Conservation (phyloP, 37 sponge, comb jelly and placozoan species). For the Hormiphora californensis region DNA sequence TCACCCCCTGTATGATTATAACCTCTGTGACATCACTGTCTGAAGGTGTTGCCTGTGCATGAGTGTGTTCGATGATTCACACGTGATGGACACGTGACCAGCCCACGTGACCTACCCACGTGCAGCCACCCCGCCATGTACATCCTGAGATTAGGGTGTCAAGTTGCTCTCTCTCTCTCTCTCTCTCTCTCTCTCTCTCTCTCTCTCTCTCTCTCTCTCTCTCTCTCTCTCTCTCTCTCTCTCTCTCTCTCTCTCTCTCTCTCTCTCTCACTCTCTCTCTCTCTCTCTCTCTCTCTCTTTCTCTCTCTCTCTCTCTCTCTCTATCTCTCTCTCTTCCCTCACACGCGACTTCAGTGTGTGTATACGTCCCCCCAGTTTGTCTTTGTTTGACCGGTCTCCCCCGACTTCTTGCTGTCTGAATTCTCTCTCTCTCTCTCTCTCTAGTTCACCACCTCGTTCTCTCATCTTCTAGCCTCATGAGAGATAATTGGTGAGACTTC, state of each 20-base stretch:
- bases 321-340: not conserved
- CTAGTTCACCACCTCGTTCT: not conserved
- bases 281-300: not conserved
- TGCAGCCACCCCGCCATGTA: not conserved
- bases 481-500: not conserved
- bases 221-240: conserved; percentile 45
- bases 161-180: conserved; percentile 37
- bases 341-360: not conserved
- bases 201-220: conserved; percentile 46
- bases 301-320: not conserved
- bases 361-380: not conserved
- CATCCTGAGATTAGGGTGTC: not conserved
- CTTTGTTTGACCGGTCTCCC: not conserved
- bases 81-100: too few species aligned
- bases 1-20: too few species aligned
- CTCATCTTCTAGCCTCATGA: not conserved
- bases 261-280: not conserved
- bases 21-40: too few species aligned
- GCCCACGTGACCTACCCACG: not conserved
- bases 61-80: too few species aligned
- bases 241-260: conserved; percentile 26
- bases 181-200: conserved; percentile 18
- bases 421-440: not conserved
- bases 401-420: not conserved
- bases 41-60: too few species aligned